Percentiles rank a stretch among this genome's conserved stretches.
phyloP scores from a whole-genome alignment of 1,140 invertebrate species.

The Ruditapes philippinarum region DNA sequence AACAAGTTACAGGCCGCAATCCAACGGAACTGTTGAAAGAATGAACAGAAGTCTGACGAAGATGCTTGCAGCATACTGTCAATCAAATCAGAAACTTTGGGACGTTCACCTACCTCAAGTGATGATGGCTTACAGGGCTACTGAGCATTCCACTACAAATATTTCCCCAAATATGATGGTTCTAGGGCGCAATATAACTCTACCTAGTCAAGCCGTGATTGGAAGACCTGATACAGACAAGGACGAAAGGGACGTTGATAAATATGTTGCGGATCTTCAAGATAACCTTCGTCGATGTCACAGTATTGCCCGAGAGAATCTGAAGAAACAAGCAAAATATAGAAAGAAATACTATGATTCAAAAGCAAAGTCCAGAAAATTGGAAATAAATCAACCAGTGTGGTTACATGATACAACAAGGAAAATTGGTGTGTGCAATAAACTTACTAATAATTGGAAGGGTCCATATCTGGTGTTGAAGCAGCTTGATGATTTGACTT shows the following conservation, averaged over 20 bases:
- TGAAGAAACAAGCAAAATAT: not conserved
- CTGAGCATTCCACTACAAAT: too few relatives aligned
- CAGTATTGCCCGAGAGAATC: not conserved
- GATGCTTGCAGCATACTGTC: too few relatives aligned
- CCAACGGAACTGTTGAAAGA: too few relatives aligned
- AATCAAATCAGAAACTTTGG: too few relatives aligned
- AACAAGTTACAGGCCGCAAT: too few relatives aligned
- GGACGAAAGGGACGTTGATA: not conserved
- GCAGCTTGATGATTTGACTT: not conserved
- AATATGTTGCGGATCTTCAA: not conserved
- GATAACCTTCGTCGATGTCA: not conserved
- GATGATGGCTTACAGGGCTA: too few relatives aligned
- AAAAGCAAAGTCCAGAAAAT: not conserved
- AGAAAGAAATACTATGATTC: slow-evolving; percentile 37
- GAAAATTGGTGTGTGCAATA: not conserved
- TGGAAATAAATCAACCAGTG: not conserved
- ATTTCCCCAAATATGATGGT: too few relatives aligned
- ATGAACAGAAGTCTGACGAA: too few relatives aligned
- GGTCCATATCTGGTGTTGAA: not conserved
- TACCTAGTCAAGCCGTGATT: too few relatives aligned
- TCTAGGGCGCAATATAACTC: too few relatives aligned
- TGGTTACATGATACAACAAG: not conserved
- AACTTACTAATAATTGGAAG: not conserved
- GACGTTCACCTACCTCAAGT: too few relatives aligned
- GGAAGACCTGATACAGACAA: too few relatives aligned